Evolutionary conservation across 2,113 vertebrate species (phyloP).

Genomic region (Elaphurus davidianus): DNA sequence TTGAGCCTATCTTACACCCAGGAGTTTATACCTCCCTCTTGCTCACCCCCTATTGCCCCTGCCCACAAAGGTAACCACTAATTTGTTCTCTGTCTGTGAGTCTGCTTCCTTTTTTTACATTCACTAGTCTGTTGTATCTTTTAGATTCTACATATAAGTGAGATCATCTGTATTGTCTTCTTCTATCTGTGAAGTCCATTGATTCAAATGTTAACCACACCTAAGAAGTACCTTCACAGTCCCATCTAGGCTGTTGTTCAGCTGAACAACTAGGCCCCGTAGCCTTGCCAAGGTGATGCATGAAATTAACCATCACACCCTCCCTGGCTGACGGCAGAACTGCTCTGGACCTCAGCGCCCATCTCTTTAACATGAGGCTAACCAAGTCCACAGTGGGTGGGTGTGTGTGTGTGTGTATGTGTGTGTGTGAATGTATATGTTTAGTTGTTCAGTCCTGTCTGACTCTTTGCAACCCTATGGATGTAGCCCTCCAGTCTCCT

Average conservation of each 20-base stretch:
- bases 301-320: accelerated
- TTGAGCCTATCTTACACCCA: neutral
- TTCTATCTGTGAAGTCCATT: neutral
- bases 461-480: neutral
- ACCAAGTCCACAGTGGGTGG: accelerated
- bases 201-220: neutral
- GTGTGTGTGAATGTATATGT: neutral
- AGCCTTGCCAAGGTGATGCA: neutral
- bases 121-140: neutral
- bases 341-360: neutral
- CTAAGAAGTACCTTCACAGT: neutral
- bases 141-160: neutral
- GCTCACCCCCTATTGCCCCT: neutral
- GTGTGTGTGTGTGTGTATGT: neutral
- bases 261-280: accelerated
- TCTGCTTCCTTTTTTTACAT: neutral
- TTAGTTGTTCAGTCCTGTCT: neutral
- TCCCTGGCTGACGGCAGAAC: accelerated
- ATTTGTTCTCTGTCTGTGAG: neutral
- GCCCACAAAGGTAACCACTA: neutral
- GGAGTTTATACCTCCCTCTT: neutral
- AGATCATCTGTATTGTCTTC: neutral
- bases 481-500: neutral
- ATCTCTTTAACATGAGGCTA: too few species aligned
- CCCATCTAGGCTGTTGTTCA: neutral